Conservation (phyloP, 2,113 vertebrate genomes). For the Cacatua alba region DNA sequence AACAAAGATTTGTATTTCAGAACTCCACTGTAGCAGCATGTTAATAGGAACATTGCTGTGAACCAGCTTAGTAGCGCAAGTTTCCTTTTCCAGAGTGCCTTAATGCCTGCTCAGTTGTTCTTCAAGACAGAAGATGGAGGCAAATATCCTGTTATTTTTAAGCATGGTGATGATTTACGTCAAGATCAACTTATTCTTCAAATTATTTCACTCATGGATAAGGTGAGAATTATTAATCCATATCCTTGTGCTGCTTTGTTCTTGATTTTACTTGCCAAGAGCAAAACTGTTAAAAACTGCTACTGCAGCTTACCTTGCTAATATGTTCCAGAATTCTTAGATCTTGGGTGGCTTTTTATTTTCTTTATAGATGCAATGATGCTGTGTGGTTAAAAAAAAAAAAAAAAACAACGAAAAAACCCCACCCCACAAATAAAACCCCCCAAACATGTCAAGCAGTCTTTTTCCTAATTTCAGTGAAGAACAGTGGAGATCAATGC, state of each 20-base stretch:
- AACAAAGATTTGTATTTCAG: neutral
- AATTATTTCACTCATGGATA: constrained; percentile 99
- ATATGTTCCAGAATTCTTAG: neutral
- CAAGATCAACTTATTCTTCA: constrained; percentile 99
- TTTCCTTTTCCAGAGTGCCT: constrained; percentile 84
- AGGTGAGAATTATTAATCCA: constrained; percentile 72
- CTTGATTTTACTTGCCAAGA: neutral
- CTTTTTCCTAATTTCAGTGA: neutral
- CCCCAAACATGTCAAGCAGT: neutral
- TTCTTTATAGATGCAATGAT: neutral
- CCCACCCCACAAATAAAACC: neutral
- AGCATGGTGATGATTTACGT: constrained; percentile 95
- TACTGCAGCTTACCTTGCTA: neutral
- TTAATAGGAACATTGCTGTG: neutral
- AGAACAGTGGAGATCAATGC: neutral
- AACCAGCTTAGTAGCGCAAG: neutral
- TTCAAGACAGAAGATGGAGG: constrained; percentile 94
- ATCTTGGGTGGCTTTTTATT: neutral
- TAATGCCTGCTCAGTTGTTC: constrained; percentile 97
- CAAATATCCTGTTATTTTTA: constrained; percentile 97
- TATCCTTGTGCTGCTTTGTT: neutral
- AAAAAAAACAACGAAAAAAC: no score
- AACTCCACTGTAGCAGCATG: neutral
- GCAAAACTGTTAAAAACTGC: neutral
- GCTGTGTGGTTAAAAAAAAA: neutral